phyloP scores from a whole-genome alignment of 2,113 vertebrate species.

The Tachycineta bicolor region DNA sequence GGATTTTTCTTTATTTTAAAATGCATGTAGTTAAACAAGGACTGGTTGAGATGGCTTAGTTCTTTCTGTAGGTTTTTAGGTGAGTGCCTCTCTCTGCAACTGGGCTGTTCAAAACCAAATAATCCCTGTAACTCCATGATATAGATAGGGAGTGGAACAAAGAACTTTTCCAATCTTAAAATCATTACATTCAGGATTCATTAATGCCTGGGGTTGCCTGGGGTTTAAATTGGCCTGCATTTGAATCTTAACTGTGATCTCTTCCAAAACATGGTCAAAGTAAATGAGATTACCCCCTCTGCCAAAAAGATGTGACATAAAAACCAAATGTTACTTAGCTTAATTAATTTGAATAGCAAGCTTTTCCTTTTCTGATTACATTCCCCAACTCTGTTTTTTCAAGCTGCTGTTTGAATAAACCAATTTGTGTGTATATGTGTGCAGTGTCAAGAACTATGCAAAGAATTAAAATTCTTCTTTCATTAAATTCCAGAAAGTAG shows the following conservation, averaged over 20 bases:
- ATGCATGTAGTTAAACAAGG: neutral
- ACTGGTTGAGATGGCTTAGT: neutral
- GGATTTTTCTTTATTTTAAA: neutral
- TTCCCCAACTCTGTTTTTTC: neutral
- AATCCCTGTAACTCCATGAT: neutral
- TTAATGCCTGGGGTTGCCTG: neutral
- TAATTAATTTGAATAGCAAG: neutral
- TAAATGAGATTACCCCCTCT: neutral
- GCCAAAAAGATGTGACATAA: neutral
- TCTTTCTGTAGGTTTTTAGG: neutral
- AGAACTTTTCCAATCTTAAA: neutral
- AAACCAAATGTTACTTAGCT: neutral
- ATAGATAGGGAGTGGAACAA: neutral
- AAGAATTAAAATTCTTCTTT: neutral
- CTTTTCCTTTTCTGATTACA: neutral
- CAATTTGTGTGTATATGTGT: neutral
- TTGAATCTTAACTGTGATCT: neutral
- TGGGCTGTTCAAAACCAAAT: neutral
- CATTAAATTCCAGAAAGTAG: neutral
- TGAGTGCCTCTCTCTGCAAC: neutral
- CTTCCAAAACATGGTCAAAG: neutral
- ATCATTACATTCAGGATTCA: neutral
- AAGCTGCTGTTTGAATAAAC: neutral
- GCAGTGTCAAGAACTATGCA: neutral
- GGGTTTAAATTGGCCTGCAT: neutral